A percentile compares a stretch with the other conserved stretches of the same genome.
phyloP scores from a whole-genome alignment of 2,888 invertebrate species.

The Doris montereyensis region DNA sequence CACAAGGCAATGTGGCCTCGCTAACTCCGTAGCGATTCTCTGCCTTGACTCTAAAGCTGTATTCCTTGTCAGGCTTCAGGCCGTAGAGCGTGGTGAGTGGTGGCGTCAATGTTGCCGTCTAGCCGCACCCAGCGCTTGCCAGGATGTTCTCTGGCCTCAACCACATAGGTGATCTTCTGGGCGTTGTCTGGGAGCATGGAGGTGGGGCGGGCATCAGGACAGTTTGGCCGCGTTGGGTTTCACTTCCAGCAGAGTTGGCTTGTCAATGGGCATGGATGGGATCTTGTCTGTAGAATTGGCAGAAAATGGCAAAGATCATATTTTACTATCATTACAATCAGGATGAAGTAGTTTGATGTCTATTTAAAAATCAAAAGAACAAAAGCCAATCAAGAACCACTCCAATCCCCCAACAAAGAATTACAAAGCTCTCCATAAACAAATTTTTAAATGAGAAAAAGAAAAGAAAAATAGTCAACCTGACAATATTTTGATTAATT shows the following conservation, averaged over 20 bases:
- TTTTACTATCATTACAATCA: no score
- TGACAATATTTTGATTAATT: no score
- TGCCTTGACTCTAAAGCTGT: constrained; percentile 94
- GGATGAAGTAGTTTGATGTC: not conserved
- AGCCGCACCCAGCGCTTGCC: constrained; percentile 91
- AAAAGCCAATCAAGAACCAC: no score
- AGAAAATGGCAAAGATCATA: not conserved
- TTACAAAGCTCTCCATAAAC: no score
- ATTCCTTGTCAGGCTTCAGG: constrained; percentile 82
- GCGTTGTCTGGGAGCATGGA: constrained; percentile 57
- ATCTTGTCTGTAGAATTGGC: constrained; percentile 45
- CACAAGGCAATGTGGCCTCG: constrained; percentile 87
- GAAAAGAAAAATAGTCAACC: not conserved
- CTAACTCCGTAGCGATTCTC: constrained; percentile 97
- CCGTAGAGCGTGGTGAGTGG: constrained; percentile 52
- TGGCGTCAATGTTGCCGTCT: constrained; percentile 56
- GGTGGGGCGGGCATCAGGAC: constrained; percentile 63
- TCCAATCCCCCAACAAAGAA: no score
- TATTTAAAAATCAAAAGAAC: not conserved
- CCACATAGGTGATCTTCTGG: constrained; percentile 57
- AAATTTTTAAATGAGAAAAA: not conserved
- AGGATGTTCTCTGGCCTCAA: constrained; percentile 81
- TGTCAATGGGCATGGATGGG: constrained; percentile 59
- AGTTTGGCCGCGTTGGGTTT: constrained; percentile 56
- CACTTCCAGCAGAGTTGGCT: constrained; percentile 56